Percentiles rank a stretch among this genome's conserved stretches.
phyloP scores from a whole-genome alignment of 2,113 vertebrate species.

The Pseudorhombus dupliciocellatus region DNA sequence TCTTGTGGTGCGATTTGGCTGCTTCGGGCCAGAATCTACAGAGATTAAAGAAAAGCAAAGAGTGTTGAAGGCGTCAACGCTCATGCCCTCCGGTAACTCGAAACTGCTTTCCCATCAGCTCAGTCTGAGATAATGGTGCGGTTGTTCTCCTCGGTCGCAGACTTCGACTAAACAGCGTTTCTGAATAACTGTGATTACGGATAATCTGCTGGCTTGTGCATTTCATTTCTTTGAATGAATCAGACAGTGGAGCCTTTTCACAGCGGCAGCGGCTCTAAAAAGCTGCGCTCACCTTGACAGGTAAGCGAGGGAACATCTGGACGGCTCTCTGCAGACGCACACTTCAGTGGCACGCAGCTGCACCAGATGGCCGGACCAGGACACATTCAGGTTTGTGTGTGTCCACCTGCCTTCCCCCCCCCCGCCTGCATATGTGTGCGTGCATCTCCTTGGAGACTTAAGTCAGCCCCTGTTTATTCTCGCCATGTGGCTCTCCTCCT shows the following conservation, averaged over 20 bases:
- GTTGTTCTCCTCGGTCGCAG: slow-evolving; percentile 11
- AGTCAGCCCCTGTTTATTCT: slow-evolving; percentile 58
- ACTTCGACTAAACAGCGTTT: slow-evolving; percentile 25
- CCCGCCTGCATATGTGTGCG: neutral
- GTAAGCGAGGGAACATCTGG: slow-evolving; percentile 70
- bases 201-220: slow-evolving; percentile 19
- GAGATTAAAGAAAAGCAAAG: neutral
- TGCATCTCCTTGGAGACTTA: neutral
- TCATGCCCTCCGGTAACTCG: neutral
- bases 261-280: slow-evolving; percentile 31
- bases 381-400: slow-evolving; percentile 36
- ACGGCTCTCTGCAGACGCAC: slow-evolving; percentile 41
- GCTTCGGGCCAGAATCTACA: neutral
- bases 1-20: neutral
- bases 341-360: slow-evolving; percentile 31
- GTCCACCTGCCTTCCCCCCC: slow-evolving; percentile 8
- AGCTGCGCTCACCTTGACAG: slow-evolving; percentile 61
- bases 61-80: neutral
- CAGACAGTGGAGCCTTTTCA: slow-evolving; percentile 14
- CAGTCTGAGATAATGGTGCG: slow-evolving; percentile 23
- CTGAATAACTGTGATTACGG: slow-evolving; percentile 26
- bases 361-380: slow-evolving; percentile 58
- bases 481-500: slow-evolving; percentile 23
- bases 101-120: slow-evolving; percentile 27
- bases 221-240: slow-evolving; percentile 14